phyloP scores from a whole-genome alignment of 2,888 invertebrate genomes.

The Apomyelois bistriatella region DNA sequence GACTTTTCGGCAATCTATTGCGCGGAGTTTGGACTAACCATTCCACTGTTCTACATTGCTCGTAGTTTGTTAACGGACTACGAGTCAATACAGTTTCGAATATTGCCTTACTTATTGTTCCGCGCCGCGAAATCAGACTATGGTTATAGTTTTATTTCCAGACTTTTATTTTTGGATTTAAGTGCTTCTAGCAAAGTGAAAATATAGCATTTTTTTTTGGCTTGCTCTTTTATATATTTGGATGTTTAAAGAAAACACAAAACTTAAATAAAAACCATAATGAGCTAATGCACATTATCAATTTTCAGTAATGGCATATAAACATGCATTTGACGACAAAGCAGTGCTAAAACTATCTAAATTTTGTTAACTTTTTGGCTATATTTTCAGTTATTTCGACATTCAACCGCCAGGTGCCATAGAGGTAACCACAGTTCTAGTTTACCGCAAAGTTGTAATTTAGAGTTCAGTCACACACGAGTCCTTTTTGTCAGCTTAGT shows the following conservation, averaged over 20 bases:
- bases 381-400: neutral
- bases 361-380: neutral
- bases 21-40: constrained; percentile 38
- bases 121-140: constrained; percentile 18
- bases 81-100: constrained; percentile 33
- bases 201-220: neutral
- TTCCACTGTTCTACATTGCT: constrained; percentile 33
- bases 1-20: constrained; percentile 55
- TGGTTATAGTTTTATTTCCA: constrained; percentile 22
- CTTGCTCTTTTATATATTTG: too few relatives aligned
- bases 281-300: too few relatives aligned
- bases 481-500: constrained; percentile 1
- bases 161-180: constrained; percentile 14
- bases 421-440: neutral
- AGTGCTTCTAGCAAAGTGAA: neutral
- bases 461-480: neutral
- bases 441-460: constrained; percentile 6
- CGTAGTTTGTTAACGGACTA: constrained; percentile 28
- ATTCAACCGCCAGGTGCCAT: neutral
- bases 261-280: too few relatives aligned
- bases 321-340: too few relatives aligned
- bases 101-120: constrained; percentile 34
- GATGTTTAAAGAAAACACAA: too few relatives aligned
- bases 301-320: too few relatives aligned
- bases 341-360: too few relatives aligned